Base-by-base conservation (phyloP, 2,888 invertebrate genomes). In the Allophyes oxyacanthae region DNA sequence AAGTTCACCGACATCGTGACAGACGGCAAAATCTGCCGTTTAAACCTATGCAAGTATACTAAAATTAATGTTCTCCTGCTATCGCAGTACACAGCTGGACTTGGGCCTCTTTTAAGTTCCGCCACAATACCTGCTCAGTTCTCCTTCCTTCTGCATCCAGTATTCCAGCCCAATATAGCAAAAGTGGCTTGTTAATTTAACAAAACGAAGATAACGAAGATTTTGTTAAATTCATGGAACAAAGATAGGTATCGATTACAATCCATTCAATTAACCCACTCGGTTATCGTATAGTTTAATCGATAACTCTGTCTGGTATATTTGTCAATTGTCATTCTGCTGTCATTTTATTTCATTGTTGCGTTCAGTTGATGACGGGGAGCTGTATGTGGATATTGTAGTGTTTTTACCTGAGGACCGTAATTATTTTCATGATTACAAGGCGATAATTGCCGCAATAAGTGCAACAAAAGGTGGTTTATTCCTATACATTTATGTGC, bases 321-420 rank as follows among this genome's bases (percentile, higher is more conserved):
- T 73, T 61, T 72, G 70, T 63, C 63, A 63, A 42, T 57, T 51
- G 72, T 72, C 66, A 72, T 37, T 37, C 38, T 5, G 33, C 13
- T 60, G 64, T 55, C 58, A 61, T 33, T 57, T 34, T 6, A 30
- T 56, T 61, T 72, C 66, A 74, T 78, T 75, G 75, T 77, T 77
- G 69, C 64, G 64, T 59, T 78, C 59, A 62, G 53, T 70, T 79
- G 78, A 70, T 73, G 75, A 66, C 71, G 74, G 48, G 65, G 66
- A 69, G 65, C 42, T 69, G 74, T 61, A 11, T 65, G 45, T 54
- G 44, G 48, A 38, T 56, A 64, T 45, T 61, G 61, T 70, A 65
- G 49, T 60, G 54, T 54, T 69, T 65, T 63, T 53, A 49, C 49
- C 41, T 34, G 45, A 60, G 8, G 36, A 53, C 53, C 55, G 69